Conservation (phyloP, 2,888 invertebrate genomes). For the Drosophila austrosaltans region DNA sequence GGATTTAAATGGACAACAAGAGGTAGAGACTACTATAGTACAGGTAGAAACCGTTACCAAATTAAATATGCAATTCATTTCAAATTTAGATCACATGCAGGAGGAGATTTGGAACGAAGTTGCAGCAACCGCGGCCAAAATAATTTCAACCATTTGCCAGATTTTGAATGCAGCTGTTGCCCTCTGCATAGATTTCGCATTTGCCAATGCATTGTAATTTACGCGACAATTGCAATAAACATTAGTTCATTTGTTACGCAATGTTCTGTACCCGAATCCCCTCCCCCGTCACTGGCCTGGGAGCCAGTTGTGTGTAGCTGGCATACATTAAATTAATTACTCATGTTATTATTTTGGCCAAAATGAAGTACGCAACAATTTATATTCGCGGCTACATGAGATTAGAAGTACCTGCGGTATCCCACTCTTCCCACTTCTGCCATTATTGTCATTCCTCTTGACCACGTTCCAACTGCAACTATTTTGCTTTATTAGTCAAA, state of each 20-base stretch:
- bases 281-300: too few species aligned
- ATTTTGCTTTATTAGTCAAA: constrained; percentile 80
- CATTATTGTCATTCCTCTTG: not conserved
- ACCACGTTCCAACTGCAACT: constrained; percentile 35
- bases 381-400: constrained; percentile 81
- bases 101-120: not conserved
- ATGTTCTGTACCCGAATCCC: constrained; percentile 31
- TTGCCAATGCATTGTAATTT: constrained; percentile 52
- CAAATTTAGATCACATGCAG: constrained; percentile 41
- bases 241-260: constrained; percentile 53
- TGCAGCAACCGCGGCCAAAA: constrained; percentile 62
- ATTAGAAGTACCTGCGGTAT: constrained; percentile 80
- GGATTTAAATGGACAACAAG: constrained; percentile 26
- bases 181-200: constrained; percentile 58
- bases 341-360: constrained; percentile 82
- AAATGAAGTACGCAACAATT: constrained; percentile 82
- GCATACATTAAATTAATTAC: constrained; percentile 82
- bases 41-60: constrained; percentile 47
- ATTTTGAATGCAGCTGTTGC: constrained; percentile 55
- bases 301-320: constrained; percentile 42
- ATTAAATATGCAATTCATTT: constrained; percentile 69
- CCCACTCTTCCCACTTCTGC: not conserved
- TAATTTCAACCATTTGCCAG: constrained; percentile 72
- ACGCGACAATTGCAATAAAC: constrained; percentile 51
- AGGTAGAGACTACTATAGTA: constrained; percentile 23